Evolutionary conservation across 2,797 vertebrate species (phyloP), one percentile per base, ranked within the genome.

Genomic region (Girardinus metallicus): DNA sequence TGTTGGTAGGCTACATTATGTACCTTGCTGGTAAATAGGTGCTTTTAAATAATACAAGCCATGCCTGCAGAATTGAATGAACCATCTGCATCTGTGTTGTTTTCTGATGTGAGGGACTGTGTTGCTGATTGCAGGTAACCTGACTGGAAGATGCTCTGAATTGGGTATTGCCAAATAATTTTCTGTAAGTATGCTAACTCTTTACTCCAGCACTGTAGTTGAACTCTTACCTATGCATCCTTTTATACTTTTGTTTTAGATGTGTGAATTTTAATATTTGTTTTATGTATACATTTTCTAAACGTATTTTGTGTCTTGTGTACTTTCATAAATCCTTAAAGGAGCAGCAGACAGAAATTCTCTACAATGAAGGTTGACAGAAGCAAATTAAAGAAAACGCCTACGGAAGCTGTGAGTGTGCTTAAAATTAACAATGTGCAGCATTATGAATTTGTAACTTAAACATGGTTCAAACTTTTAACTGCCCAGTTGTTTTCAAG

Each of bases 351-450:
- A 93, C 94, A 92, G 91, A 95, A 93, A 96, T 94, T 93, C 92
- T 93, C 90, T 91, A 98, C 95, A 95, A 99, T 99, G 98, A 99
- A 99, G 96, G 98, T 99, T 88, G 98, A 99, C 96, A 95, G 97
- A 95, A 98, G 97, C 95, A 99, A 99, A 95, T 95, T 99, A 93
- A 99, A 99, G 95, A 99, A 99, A 96, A 99, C 97, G 80, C 97
- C 98, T 86, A 99, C 98, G 8, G 98, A 99, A 96, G 98, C 98
- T 95, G 98, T 99, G 87, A 97, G 97, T 97, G 94, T 94, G 36
- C 70, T 36, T 78, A 57, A 44, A 44, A n/a, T 29, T 0, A 29
- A 8, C n/a, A 13, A n/a, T 77, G 11, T 62, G 10, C 31, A 11
- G 29, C 43, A 10, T 77, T 29, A 74, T 3, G 46, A 16, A 10